Evolutionary conservation across 2,113 vertebrate genomes (phyloP).

Genomic region (Varanus salvator): DNA sequence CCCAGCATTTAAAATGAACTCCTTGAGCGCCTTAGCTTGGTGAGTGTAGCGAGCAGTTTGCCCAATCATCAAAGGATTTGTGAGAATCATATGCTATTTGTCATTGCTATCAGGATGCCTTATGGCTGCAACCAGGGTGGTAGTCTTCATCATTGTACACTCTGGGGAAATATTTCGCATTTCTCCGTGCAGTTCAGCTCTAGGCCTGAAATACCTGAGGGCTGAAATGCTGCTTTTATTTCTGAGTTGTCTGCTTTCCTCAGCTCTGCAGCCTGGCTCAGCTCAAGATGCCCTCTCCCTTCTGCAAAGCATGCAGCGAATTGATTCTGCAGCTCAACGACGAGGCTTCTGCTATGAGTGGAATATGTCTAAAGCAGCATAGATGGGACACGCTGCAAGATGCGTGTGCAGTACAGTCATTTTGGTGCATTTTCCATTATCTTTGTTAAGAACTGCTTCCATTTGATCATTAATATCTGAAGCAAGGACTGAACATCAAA

Average conservation of each 20-base stretch:
- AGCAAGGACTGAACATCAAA: not conserved
- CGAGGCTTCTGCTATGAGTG: not conserved
- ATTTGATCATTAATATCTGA: slow-evolving; percentile 1
- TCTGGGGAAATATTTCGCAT: not conserved
- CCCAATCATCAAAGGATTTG: not conserved
- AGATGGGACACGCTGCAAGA: not conserved
- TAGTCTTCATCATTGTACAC: not conserved
- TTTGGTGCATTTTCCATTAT: not conserved
- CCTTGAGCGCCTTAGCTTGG: not conserved
- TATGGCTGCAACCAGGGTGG: not conserved
- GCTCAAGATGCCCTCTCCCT: slow-evolving; percentile 1
- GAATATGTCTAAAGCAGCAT: not conserved
- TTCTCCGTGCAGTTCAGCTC: not conserved
- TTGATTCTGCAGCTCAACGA: not conserved
- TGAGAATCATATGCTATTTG: not conserved
- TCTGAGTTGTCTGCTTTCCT: not conserved
- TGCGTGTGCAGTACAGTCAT: not conserved
- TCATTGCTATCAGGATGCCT: not conserved
- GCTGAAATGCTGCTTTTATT: not conserved
- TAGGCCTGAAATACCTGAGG: not conserved
- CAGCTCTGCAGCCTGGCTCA: not conserved
- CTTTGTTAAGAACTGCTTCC: not conserved
- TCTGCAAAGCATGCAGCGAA: not conserved
- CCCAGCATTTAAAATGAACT: not conserved
- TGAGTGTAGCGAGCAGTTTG: not conserved